Base-by-base conservation (phyloP, 2,888 invertebrate species). In the Alloplasta piceator region DNA sequence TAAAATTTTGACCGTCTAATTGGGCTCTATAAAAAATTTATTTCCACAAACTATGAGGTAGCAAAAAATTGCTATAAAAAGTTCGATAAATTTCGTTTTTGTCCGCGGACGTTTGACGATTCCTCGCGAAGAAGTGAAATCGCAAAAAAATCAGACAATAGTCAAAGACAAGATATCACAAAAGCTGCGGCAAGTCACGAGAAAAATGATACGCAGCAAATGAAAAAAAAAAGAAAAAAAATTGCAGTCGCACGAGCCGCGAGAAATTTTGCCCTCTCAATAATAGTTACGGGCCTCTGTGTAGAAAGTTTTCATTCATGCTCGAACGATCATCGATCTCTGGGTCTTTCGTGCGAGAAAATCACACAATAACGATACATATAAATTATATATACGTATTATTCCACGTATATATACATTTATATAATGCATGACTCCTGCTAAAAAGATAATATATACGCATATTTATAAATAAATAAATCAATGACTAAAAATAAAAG, bases 231-330 rank as follows among this genome's bases (percentile, higher is more conserved):
- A 6, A n/a, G 9, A 46, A 64, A 41, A 14, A 64, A 39, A 58
- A 50, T 55, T 10, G 10, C 14, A 46, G 12, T 14, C n/a, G 75
- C 75, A 72, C 79, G 82, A 82, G 78, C 81, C 78, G 74, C 80
- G 81, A 83, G 83, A 85, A 85, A 85, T 83, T 82, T 63, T 61
- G 55, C 48, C 48, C 68, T 77, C 82, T 81, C 75, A 82, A 80
- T 26, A 26, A 26, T 80, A 75, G 83, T 85, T 83, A 83, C 82
- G 82, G 80, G 82, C 78, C 63, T 73, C 16, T 50, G 67, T 66
- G 67, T 85, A 85, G 85, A 85, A 85, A 85, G 85, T 85, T 81
- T 74, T 68, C 83, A 83, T 85, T 83, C 85, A 85, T 83, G 85
- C 82, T 82, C 83, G 74, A 85, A 80, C 80, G 83, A 85, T 85